Evolutionary conservation across 2,797 vertebrate genomes (phyloP), one percentile per base, ranked within the genome.

Genomic region (Selene dorsalis): DNA sequence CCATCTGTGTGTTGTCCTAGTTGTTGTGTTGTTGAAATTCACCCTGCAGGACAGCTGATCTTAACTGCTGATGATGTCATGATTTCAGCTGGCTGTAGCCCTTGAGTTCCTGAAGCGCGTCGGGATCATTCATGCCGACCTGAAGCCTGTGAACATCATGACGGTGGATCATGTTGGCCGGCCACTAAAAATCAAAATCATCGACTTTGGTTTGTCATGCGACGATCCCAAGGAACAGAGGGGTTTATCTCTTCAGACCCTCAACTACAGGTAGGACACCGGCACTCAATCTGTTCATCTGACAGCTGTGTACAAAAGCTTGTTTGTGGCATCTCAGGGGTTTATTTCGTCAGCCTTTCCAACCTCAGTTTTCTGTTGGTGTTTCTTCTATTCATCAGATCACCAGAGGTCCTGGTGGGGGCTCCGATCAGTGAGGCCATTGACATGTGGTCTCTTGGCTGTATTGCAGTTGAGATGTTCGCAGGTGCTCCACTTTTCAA

Each of bases 371-470:
- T 16, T 43, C 16, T 43, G 41, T 43, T 45, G 43, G 43, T 45
- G 43, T 45, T 18, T 17, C 5, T 45, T 43, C 28, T 26, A 35
- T 30, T 35, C 55, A 18, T 12, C 3, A 60, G 73, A 12, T 17
- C 73, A 47, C 65, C 47, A 7, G 57, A 69, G 41, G 5, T 76
- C n/a, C 28, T 76, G 48, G 12, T 76, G 5, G 65, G 57, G 4
- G 24, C 24, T 20, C 18, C 45, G 6, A 20, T 48, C 45, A 48
- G 18, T 9, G 45, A 48, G 45, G 55, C n/a, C 18, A 65, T 69
- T 14, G 55, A 75, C n/a, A 53, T 69, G 26, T 64, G 71, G 71
- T 69, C 59, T 30, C 71, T 74, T 6, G 71, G 59, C n/a, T 80
- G 59, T 18, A 70, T 53, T 35, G 52, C 65, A 20, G 52, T 13